Percentiles rank a stretch among this genome's conserved stretches.
phyloP scores from a whole-genome alignment of 2,797 vertebrate species.

The Tenualosa thibaudeaui region DNA sequence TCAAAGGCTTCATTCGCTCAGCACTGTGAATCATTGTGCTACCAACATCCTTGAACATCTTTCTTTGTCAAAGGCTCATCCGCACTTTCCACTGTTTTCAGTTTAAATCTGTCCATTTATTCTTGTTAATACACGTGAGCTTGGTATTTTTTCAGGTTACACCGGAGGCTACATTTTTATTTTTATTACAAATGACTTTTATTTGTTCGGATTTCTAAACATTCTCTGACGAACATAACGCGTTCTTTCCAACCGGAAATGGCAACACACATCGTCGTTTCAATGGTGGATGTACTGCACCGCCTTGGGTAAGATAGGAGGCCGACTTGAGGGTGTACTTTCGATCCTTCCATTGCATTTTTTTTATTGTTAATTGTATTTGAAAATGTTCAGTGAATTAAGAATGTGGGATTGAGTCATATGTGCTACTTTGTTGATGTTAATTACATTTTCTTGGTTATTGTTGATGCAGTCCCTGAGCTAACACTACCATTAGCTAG shows the following conservation, averaged over 20 bases:
- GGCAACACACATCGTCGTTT: not conserved
- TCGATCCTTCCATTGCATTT: not conserved
- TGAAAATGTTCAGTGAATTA: not conserved
- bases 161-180: not conserved
- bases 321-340: not conserved
- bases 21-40: too few relatives aligned
- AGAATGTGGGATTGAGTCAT: not conserved
- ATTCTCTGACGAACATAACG: not conserved
- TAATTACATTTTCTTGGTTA: not conserved
- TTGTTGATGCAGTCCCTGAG: not conserved
- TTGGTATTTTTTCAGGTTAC: not conserved
- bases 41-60: too few relatives aligned
- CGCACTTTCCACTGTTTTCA: too few relatives aligned
- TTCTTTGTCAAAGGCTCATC: too few relatives aligned
- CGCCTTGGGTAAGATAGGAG: constrained; percentile 13
- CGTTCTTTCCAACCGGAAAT: not conserved
- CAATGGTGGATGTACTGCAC: not conserved
- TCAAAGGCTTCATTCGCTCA: too few relatives aligned
- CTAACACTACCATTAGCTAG: not conserved
- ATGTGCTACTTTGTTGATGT: not conserved
- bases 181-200: not conserved
- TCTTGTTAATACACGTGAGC: too few relatives aligned
- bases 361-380: not conserved
- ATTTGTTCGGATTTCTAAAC: not conserved
- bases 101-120: too few relatives aligned